These are phyloP conservation scores for Hydroisotoma schaefferi DNA, from an alignment of 2,888 invertebrate genomes.

Conservation along the genomic window DNA sequence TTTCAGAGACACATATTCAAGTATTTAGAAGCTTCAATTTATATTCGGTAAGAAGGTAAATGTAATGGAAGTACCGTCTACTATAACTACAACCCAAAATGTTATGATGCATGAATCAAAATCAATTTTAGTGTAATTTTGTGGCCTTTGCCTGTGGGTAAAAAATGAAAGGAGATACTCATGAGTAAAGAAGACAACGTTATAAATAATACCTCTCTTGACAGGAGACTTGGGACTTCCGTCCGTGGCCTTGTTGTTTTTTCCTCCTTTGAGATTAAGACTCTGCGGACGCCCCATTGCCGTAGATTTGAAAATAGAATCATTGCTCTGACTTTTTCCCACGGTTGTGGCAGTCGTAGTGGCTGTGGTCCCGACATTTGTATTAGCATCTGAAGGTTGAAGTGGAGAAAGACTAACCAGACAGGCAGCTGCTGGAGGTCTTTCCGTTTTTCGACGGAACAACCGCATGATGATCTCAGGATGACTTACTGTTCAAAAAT, in stretches of 20 bases:
- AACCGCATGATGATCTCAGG: slow-evolving; percentile 39
- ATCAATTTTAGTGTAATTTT: too few relatives aligned
- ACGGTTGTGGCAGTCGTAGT: slow-evolving; percentile 1
- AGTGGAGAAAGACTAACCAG: slow-evolving; percentile 44
- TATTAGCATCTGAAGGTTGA: slow-evolving; percentile 16
- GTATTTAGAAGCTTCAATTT: too few relatives aligned
- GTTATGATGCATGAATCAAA: too few relatives aligned
- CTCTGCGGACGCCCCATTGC: slow-evolving; percentile 25
- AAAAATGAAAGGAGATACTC: too few relatives aligned
- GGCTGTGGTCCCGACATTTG: neutral
- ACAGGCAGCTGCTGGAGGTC: slow-evolving; percentile 40
- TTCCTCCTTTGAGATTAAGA: slow-evolving; percentile 23
- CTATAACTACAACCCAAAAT: too few relatives aligned
- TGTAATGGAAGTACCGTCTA: too few relatives aligned
- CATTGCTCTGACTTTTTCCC: slow-evolving; percentile 29
- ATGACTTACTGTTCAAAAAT: neutral
- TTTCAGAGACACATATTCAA: too few relatives aligned
- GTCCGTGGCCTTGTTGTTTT: slow-evolving; percentile 21
- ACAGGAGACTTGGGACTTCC: slow-evolving; percentile 46
- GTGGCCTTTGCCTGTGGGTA: too few relatives aligned
- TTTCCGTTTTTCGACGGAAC: slow-evolving; percentile 47
- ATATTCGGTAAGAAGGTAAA: too few relatives aligned
- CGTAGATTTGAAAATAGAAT: slow-evolving; percentile 18
- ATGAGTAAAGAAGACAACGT: neutral
- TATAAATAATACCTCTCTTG: slow-evolving; percentile 42